Percentiles rank a stretch among this genome's conserved stretches.
Conservation (phyloP, 2,888 invertebrate species). For the Strigamia transsilvanica region DNA sequence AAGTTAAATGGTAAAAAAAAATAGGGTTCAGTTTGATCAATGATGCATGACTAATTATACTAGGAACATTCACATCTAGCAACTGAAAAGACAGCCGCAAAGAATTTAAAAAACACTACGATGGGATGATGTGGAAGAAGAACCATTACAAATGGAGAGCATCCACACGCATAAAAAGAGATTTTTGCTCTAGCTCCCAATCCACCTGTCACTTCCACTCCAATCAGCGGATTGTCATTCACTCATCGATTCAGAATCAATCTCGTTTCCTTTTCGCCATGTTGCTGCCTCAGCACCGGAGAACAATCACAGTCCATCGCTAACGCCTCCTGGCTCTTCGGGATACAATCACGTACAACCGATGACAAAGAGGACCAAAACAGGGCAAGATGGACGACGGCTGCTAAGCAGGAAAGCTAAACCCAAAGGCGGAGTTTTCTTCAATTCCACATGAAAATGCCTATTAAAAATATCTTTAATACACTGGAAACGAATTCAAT, state of each 20-base stretch:
- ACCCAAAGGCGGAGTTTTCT: not conserved
- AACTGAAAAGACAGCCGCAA: not conserved
- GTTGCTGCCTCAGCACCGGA: conserved; percentile 16
- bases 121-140: conserved; percentile 1
- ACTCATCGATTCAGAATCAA: conserved; percentile 44
- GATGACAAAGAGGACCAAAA: conserved; percentile 29
- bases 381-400: conserved; percentile 19
- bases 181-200: conserved; percentile 26
- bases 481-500: too few species aligned
- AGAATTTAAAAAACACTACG: not conserved
- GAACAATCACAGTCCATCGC: conserved; percentile 28
- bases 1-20: not conserved
- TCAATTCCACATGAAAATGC: not conserved
- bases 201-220: conserved; percentile 41
- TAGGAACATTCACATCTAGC: conserved; percentile 6
- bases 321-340: conserved; percentile 36
- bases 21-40: conserved; percentile 3
- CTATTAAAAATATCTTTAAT: not conserved
- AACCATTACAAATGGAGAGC: conserved; percentile 14
- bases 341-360: conserved; percentile 24
- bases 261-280: conserved; percentile 16
- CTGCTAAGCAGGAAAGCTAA: not conserved
- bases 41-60: conserved; percentile 23
- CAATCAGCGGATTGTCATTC: conserved; percentile 42
- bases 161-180: conserved; percentile 10